Base-by-base conservation (phyloP, 2,797 vertebrate genomes). In the Rhinatrema bivittatum region DNA sequence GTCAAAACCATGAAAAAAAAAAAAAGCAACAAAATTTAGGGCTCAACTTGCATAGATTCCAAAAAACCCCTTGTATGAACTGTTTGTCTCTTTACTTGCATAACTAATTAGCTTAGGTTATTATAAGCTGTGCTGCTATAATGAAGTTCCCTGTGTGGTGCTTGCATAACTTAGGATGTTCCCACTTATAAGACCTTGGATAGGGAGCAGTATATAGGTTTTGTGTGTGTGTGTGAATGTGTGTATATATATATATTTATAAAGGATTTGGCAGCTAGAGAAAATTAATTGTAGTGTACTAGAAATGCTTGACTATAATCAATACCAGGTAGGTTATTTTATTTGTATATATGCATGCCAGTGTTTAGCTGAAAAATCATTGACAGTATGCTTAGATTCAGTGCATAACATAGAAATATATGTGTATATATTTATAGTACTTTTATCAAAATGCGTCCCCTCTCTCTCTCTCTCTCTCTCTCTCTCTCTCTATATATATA, bases 251-350 rank as follows among this genome's bases (percentile, higher is more conserved):
- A n/a, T n/a, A n/a, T n/a, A n/a, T n/a, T n/a, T n/a, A n/a, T n/a
- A n/a, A n/a, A n/a, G n/a, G n/a, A n/a, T n/a, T n/a, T n/a, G n/a
- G n/a, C n/a, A n/a, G n/a, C n/a, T n/a, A n/a, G 51, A 4, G 49
- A 62, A 2, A 44, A 56, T 55, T 41, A 28, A 57, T 56, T 17
- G 50, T 68, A 75, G 47, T 24, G 94, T 95, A 90, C 72, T 97
- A 92, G 93, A 97, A 84, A 99, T 98, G 96, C 89, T 97, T 74
- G 93, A 97, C 70, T 97, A 94, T 83, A 93, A 83, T 64, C 90
- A 94, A 72, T 99, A 93, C 65, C 92, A 97, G 96, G 94, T 99
- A 73, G 93, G 93, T 77, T 35, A 18, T 49, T 36, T 13, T 18
- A n/a, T n/a, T n/a, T n/a, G n/a, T n/a, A n/a, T n/a, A n/a, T n/a